Evolutionary conservation across 2,888 invertebrate species (phyloP), one percentile per base, ranked within the genome.

Genomic region (Tuberolachnus salignus): DNA sequence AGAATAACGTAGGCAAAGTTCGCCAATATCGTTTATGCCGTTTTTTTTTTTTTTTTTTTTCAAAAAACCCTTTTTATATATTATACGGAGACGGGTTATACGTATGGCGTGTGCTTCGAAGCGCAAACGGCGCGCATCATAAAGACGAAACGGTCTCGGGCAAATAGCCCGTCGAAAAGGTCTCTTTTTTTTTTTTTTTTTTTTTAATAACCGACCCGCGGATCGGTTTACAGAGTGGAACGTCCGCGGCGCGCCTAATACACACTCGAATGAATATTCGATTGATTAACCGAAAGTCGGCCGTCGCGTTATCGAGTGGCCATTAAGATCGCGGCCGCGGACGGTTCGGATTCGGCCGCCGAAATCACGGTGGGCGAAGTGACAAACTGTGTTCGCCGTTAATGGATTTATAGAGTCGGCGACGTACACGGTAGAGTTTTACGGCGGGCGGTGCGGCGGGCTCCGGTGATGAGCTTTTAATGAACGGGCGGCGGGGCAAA

Each of bases 401-500:
- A 78, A 78, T 78, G 78, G 78, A 78, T 78, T 78, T 78, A 59
- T 66, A 61, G 72, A 46, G 46, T 61, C 19, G 49, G 8, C 23
- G n/a, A n/a, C 9, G 26, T 9, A 51, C 10, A 61, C 14, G 61
- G n/a, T n/a, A n/a, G n/a, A n/a, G n/a, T n/a, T n/a, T n/a, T n/a
- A 8, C 26, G 13, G 21, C 14, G 34, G 46, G 13, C 3, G 1
- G 21, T 4, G 55, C 16, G 53, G 21, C 14, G 13, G 51, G 34
- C 49, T 8, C 46, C 34, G 34, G 34, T 78, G 78, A 78, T 69
- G 69, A 75, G 66, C 75, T 75, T 75, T 75, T 75, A 75, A 75
- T 67, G 66, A 75, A 75, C 67, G 23, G 34, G 72, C 26, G 53
- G 9, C 59, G 34, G 19, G 51, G 51, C 69, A 69, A 67, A 78